Conservation (phyloP, 2,797 vertebrate genomes). For the Scolopax bukidnonensis region DNA sequence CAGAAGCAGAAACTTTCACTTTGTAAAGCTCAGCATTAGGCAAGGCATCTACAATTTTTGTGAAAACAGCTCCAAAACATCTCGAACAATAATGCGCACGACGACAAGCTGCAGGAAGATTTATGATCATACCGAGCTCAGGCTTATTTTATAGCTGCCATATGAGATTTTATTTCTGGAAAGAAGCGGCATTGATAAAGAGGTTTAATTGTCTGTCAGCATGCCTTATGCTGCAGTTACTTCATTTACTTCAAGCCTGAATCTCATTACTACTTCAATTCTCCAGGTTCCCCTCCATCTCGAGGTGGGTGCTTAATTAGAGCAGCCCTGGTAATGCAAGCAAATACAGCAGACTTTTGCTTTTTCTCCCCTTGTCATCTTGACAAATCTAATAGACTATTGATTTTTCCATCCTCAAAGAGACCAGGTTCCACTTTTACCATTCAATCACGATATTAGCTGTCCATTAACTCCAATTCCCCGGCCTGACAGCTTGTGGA, state of each 20-base stretch:
- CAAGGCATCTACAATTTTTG: background rate
- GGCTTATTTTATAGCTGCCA: constrained; percentile 64
- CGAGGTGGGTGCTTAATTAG: constrained; percentile 79
- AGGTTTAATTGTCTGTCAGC: constrained; percentile 92
- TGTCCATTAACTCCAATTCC: constrained; percentile 88
- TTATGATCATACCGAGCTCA: background rate
- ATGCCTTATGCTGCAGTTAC: constrained; percentile 80
- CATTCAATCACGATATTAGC: constrained; percentile 92
- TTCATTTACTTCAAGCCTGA: constrained; percentile 81
- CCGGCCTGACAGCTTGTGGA: constrained; percentile 79
- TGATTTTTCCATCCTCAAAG: constrained; percentile 92
- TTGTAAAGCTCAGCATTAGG: background rate
- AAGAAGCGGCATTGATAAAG: constrained; percentile 83
- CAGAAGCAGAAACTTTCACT: background rate
- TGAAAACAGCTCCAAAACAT: constrained; percentile 33
- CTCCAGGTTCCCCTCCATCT: constrained; percentile 72
- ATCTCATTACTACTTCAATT: constrained; percentile 82
- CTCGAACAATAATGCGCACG: background rate
- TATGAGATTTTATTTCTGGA: constrained; percentile 76
- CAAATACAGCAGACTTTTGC: constrained; percentile 33
- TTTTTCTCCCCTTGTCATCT: constrained; percentile 72
- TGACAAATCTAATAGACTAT: constrained; percentile 93
- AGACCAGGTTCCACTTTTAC: constrained; percentile 87
- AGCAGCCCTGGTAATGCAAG: constrained; percentile 63
- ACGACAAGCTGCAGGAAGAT: constrained; percentile 18